Conservation (phyloP, 2,113 vertebrate species). For the Nannobrachium achirus region DNA sequence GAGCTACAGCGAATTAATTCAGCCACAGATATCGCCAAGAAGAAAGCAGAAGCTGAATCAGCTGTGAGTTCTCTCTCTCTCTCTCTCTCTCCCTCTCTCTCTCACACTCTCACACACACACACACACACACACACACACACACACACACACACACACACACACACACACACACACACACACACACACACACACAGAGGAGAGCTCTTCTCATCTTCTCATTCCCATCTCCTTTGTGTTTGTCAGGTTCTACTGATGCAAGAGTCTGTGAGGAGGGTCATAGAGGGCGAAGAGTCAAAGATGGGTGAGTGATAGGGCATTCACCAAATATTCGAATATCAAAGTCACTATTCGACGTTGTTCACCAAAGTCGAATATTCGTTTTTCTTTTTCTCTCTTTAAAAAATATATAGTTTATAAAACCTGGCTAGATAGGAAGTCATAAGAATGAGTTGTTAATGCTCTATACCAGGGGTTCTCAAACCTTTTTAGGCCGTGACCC, state of each 20-base stretch:
- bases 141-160: background rate
- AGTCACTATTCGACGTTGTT: no score
- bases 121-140: constrained; percentile 3
- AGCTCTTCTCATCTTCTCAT: constrained; percentile 4
- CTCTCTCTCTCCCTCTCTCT: background rate
- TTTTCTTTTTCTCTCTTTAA: no score
- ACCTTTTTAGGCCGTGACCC: no score
- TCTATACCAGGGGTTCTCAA: no score
- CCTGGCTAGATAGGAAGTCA: no score
- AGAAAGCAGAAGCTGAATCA: constrained; percentile 95
- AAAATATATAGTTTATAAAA: no score
- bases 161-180: background rate
- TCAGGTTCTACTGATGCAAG: constrained; percentile 96
- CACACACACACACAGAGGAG: no score
- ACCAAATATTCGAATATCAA: no score
- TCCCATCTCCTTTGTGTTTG: constrained; percentile 34
- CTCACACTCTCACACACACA: constrained; percentile 20
- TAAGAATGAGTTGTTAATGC: no score
- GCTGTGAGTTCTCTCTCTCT: constrained; percentile 81
- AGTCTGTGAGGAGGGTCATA: constrained; percentile 93
- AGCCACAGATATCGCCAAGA: constrained; percentile 88
- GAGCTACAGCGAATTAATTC: constrained; percentile 92
- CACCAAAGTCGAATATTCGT: no score
- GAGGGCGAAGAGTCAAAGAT: constrained; percentile 94
- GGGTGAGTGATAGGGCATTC: constrained; percentile 90